Evolutionary conservation across 2,888 invertebrate species (phyloP), one percentile per base, ranked within the genome.

Genomic region (Lissocephala sabroskyi): DNA sequence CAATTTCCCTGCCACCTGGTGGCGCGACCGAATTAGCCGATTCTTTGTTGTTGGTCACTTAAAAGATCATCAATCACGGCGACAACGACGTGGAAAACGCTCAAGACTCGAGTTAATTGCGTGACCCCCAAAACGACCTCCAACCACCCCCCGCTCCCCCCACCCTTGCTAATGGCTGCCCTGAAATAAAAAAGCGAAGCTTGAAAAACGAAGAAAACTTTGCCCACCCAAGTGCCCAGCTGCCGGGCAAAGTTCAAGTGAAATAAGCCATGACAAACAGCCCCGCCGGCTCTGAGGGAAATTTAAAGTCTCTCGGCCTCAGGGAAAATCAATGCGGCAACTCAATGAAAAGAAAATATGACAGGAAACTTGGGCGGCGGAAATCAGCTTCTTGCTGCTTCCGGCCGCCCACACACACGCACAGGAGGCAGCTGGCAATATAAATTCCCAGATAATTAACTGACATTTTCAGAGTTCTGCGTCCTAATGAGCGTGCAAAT

Each of bases 51-150:
- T 30, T 30, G 16, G 66, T 68, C 76, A 78, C 74, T 79, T 79
- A 79, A 79, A 79, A 79, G 57, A 75, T 78, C 79, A 80, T 80
- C 79, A 80, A 80, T 80, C 80, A 80, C 71, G 59, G 68, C 52
- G 57, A 54, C 68, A n/a, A n/a, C n/a, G n/a, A n/a, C n/a, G n/a
- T n/a, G n/a, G n/a, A n/a, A n/a, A n/a, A n/a, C n/a, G n/a, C n/a
- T n/a, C n/a, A n/a, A n/a, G n/a, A n/a, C n/a, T n/a, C 63, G 65
- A 61, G 76, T 77, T 79, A 79, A 79, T 76, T 79, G 74, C 63
- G 60, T 23, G 23, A 5, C 23, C 23, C 23, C 65, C 52, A 67
- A 67, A 23, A n/a, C n/a, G n/a, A n/a, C n/a, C n/a, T n/a, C n/a
- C n/a, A 49, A 48, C 45, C 41, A 42, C 53, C 45, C 60, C n/a